Base-by-base conservation (phyloP, 2,888 invertebrate species). In the Macaria notata region DNA sequence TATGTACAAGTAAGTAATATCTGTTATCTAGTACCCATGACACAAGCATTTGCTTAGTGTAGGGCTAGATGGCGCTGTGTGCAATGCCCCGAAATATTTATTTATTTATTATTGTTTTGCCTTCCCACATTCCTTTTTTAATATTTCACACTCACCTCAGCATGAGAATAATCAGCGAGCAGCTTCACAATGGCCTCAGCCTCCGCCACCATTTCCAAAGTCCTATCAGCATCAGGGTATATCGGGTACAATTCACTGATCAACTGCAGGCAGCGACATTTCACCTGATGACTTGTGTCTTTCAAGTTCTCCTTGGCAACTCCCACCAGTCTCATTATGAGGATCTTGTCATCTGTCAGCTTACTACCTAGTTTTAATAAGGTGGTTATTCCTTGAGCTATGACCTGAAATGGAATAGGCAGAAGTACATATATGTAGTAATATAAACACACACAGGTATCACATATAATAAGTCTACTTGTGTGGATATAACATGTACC, bases 161-260 rank as follows among this genome's bases (percentile, higher is more conserved):
- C 94, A 81, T 96, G 94, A 46, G 97, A 96, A 83, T 97, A 98
- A 66, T 95, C 95, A 30, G 95, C 95, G n/a, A 98, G 93, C 53
- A 98, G 90, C 71, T 94, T 94, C 6, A 96, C 90, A 61, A 94
- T 93, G 44, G 93, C 90, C 70, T 94, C 93, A 33, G 93, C 92
- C 63, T 94, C 94, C 0, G 89, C 83, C 8, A 88, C 75, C 71
- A 90, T 93, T 58, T 93, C 93, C 0, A 74, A 57, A 1, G 85
- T 87, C 49, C 84, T 76, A 54, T 92, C 91, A 0, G 75, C 75
- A 44, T 93, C 92, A 0, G 92, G 83, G 58, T 92, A 93, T 56
- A 94, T 88, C 0, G 95, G 94, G 49, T 94, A 92, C 64, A 95
- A 92, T 62, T 94, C 93, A 51, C 97, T 96, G 67, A 97, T 95